A percentile compares a stretch with the other conserved stretches of the same genome.
phyloP scores from a whole-genome alignment of 2,888 invertebrate genomes.

The Galerucella nymphaeae region DNA sequence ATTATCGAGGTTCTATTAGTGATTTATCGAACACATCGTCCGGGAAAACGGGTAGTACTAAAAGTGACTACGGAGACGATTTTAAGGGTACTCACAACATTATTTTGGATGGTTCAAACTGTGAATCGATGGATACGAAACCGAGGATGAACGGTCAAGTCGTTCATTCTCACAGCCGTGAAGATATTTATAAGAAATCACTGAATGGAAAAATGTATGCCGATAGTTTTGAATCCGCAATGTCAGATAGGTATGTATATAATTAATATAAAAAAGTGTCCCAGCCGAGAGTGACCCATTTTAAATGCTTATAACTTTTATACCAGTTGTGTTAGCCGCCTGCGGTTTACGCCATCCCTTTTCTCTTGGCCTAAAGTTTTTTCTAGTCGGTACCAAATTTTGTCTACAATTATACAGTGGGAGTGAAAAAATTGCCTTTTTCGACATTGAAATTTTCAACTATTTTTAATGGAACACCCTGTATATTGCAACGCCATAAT shows the following conservation, averaged over 20 bases:
- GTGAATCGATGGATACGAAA: slow-evolving; percentile 34
- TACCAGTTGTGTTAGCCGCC: too few relatives aligned
- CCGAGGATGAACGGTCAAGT: slow-evolving; percentile 67
- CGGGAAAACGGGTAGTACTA: slow-evolving; percentile 57
- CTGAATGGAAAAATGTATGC: slow-evolving; percentile 68
- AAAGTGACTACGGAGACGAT: slow-evolving; percentile 64
- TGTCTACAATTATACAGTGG: too few relatives aligned
- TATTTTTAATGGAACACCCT: too few relatives aligned
- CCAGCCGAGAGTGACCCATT: too few relatives aligned
- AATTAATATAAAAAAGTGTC: not conserved
- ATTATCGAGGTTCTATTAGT: slow-evolving; percentile 61
- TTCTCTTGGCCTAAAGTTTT: too few relatives aligned
- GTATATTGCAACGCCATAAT: too few relatives aligned
- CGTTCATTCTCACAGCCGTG: slow-evolving; percentile 57
- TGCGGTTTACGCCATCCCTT: too few relatives aligned
- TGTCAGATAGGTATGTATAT: slow-evolving; percentile 63
- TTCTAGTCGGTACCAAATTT: too few relatives aligned
- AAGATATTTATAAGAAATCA: slow-evolving; percentile 59
- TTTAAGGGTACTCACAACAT: slow-evolving; percentile 64
- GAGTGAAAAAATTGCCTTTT: too few relatives aligned
- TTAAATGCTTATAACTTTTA: too few relatives aligned
- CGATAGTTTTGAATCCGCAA: slow-evolving; percentile 70
- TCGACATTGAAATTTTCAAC: too few relatives aligned
- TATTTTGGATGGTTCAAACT: slow-evolving; percentile 65
- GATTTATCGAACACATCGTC: slow-evolving; percentile 63